A percentile compares a stretch with the other conserved stretches of the same genome.
These are phyloP conservation scores for Planiliza haematocheilus DNA, from an alignment of 2,113 vertebrate genomes.

Conservation along the genomic window DNA sequence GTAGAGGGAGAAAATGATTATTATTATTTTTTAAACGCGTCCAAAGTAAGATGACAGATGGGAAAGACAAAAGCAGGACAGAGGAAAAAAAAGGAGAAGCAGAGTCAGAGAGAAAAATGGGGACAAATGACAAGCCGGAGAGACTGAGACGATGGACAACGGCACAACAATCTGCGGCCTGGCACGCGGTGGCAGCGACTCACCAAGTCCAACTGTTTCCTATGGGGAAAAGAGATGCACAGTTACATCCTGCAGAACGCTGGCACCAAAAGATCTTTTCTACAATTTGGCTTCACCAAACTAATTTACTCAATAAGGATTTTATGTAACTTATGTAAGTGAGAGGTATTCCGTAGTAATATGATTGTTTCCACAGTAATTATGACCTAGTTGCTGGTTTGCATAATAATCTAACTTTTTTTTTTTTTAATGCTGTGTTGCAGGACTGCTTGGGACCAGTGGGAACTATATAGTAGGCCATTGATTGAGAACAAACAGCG, in stretches of 20 bases:
- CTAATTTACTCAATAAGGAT: no score
- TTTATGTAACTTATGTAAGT: no score
- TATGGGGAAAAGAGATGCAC: slow-evolving; percentile 27
- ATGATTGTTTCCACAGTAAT: neutral
- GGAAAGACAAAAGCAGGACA: slow-evolving; percentile 39
- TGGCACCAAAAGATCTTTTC: neutral
- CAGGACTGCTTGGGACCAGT: slow-evolving; percentile 22
- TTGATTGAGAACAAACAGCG: slow-evolving; percentile 60
- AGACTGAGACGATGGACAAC: slow-evolving; percentile 53
- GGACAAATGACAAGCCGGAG: slow-evolving; percentile 45
- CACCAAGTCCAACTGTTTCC: slow-evolving; percentile 40
- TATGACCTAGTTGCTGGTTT: neutral
- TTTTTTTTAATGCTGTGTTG: no score
- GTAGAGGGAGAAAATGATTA: slow-evolving; percentile 37
- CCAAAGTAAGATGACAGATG: slow-evolving; percentile 52
- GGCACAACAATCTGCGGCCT: slow-evolving; percentile 33
- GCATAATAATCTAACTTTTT: neutral
- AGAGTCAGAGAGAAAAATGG: slow-evolving; percentile 34
- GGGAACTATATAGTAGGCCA: slow-evolving; percentile 65
- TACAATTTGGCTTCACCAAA: neutral
- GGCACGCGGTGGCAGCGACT: slow-evolving; percentile 30
- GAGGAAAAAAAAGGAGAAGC: slow-evolving; percentile 12
- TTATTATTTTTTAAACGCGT: neutral
- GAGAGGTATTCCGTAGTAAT: neutral
- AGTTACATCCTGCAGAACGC: slow-evolving; percentile 2